A percentile compares a stretch with the other conserved stretches of the same genome.
Conservation (phyloP, 1,140 invertebrate genomes). For the Solenopsis invicta region DNA sequence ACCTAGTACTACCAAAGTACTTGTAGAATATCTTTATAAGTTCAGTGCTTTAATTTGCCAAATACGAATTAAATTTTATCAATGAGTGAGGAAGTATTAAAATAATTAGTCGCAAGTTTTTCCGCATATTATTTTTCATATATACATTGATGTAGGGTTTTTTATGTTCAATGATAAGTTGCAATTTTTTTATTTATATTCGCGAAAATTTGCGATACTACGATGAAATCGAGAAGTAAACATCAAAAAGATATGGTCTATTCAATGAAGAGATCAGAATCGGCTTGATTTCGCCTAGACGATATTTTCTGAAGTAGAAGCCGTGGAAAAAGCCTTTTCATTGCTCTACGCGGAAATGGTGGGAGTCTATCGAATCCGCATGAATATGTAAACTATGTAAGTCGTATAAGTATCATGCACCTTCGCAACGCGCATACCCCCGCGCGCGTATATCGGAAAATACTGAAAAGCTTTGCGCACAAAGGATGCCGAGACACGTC, state of each 20-base stretch:
- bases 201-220: neutral
- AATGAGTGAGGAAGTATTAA: neutral
- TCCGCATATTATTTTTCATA: neutral
- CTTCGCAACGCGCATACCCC: neutral
- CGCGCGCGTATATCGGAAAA: slow-evolving; percentile 24
- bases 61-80: neutral
- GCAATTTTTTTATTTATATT: neutral
- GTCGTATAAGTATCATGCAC: slow-evolving; percentile 47
- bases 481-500: slow-evolving; percentile 32
- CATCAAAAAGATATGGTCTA: neutral
- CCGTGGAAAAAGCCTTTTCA: slow-evolving; percentile 20
- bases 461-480: slow-evolving; percentile 41
- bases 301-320: slow-evolving; percentile 27
- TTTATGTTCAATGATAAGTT: neutral
- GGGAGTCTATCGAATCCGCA: neutral
- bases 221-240: slow-evolving; percentile 2
- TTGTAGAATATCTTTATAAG: neutral
- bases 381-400: slow-evolving; percentile 37
- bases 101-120: neutral
- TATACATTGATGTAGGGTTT: neutral
- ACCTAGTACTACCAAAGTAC: too few species aligned
- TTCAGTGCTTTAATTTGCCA: neutral
- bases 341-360: neutral
- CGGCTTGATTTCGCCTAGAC: slow-evolving; percentile 18
- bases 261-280: neutral